phyloP scores from a whole-genome alignment of 92 coral and sea anemone species.

The Chrysogorgia sp. region DNA sequence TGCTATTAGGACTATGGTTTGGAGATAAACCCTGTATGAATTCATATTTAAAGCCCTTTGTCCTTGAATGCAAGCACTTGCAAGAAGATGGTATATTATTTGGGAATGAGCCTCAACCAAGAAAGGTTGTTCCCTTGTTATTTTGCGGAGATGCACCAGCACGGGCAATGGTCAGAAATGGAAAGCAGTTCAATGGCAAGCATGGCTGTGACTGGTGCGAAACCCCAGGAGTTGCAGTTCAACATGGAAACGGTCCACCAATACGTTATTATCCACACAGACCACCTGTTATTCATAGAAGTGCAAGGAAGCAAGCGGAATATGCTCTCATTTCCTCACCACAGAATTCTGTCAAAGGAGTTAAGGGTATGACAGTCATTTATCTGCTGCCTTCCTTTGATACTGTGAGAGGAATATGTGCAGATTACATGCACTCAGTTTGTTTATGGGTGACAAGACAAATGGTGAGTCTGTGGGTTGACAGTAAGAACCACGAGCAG shows the following conservation, averaged over 20 bases:
- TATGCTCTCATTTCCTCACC: constrained; percentile 15
- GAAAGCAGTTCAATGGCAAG: constrained; percentile 15
- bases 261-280: background rate
- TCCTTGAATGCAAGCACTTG: constrained; percentile 8
- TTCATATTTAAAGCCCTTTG: constrained; percentile 16
- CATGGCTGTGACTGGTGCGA: constrained; percentile 30
- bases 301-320: constrained; percentile 14
- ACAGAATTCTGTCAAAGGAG: constrained; percentile 1
- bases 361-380: constrained; percentile 15
- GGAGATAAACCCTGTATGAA: constrained; percentile 19
- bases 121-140: constrained; percentile 6
- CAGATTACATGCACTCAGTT: too few relatives aligned
- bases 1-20: constrained; percentile 26
- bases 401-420: constrained; percentile 14
- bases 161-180: constrained; percentile 29
- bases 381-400: constrained; percentile 19
- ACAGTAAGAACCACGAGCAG: constrained; percentile 12
- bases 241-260: constrained; percentile 16
- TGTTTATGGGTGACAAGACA: background rate
- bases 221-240: constrained; percentile 17
- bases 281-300: background rate
- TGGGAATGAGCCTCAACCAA: constrained; percentile 13
- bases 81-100: constrained; percentile 12
- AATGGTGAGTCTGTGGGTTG: constrained; percentile 14
- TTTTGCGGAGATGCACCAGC: constrained; percentile 31